Evolutionary conservation across 2,888 invertebrate genomes (phyloP), one percentile per base, ranked within the genome.

Genomic region (Eudemis profundana): DNA sequence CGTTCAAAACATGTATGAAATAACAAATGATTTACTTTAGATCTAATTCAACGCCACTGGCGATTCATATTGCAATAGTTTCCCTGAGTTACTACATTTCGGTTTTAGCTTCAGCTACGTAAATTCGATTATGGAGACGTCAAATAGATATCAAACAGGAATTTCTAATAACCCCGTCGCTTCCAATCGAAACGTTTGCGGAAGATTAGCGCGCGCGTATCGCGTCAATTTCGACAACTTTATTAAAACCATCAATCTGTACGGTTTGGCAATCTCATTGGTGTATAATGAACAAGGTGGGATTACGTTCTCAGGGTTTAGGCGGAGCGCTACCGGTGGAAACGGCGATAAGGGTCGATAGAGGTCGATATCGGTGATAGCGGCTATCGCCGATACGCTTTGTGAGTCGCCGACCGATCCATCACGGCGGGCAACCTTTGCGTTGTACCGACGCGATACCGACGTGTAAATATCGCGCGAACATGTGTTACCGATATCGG

Each of bases 341-440:
- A 72, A 75, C 73, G 73, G 70, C 68, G 70, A 54, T 51, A 62
- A 51, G 54, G 36, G 49, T 46, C 47, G 59, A 65, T 60, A 65
- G 76, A 71, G 69, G 73, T 65, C 78, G 83, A 83, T 85, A 84
- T 70, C 73, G 70, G 63, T 74, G 87, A 85, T 89, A 88, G 73
- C 75, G 69, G 80, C 81, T 89, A 89, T 89, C 90, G 77, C 64
- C 79, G 83, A 83, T 82, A 85, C 82, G 88, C 91, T 91, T 91
- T 91, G 91, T 87, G 84, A 77, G 77, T 76, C 83, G 88, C 90
- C 91, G 90, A 82, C 87, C 83, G 86, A 91, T 92, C 91, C 86
- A 91, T 91, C 91, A 92, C 77, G 73, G 57, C 66, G 68, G 68
- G 69, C 76, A 78, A 80, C 87, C 91, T 90, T 92, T 91, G 81